Evolutionary conservation across 2,888 invertebrate genomes (phyloP), one percentile per base, ranked within the genome.

Genomic region (Diarsia mendica): DNA sequence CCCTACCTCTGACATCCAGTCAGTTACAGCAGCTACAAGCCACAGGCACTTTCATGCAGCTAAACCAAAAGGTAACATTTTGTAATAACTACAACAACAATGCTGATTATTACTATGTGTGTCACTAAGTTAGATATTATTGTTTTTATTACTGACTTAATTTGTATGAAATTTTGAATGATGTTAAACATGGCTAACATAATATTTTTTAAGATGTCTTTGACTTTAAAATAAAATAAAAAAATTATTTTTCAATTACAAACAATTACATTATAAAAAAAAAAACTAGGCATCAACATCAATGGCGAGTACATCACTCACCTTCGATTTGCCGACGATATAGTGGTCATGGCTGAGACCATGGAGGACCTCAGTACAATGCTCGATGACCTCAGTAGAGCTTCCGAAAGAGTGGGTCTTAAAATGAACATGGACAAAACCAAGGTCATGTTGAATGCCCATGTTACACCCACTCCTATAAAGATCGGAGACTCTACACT

Each of bases 21-120:
- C 96, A 96, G 69, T 85, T 96, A 33, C 96, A 96, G 78, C 96
- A 96, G 60, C 87, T 96, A n/a, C 96, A 96, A 87, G 90, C 94
- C 0, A 91, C 94, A 11, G 96, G 96, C 5, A 94, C 95, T 4
- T 93, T 96, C 10, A 96, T 96, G 96, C 96, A 96, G 80, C 91
- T 96, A 18, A 96, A 96, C 88, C 96, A 96, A 87, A 96, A 96
- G 95, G 96, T 95, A 82, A 4, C 4, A 63, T 63, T 44, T 39
- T 63, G n/a, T 61, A 6, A 20, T 11, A 39, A 60, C 28, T 58
- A 55, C 13, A 20, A 51, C 51, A 10, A 53, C 10, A n/a, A 11
- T 53, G 23, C 23, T 23, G 23, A 13, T 55, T 55, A 15, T 15
- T 15, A 55, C 11, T 6, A 15, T 48, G 5, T 5, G 6, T 49